A percentile compares a stretch with the other conserved stretches of the same genome.
phyloP scores from a whole-genome alignment of 2,113 vertebrate species.

The Lonchura striata region DNA sequence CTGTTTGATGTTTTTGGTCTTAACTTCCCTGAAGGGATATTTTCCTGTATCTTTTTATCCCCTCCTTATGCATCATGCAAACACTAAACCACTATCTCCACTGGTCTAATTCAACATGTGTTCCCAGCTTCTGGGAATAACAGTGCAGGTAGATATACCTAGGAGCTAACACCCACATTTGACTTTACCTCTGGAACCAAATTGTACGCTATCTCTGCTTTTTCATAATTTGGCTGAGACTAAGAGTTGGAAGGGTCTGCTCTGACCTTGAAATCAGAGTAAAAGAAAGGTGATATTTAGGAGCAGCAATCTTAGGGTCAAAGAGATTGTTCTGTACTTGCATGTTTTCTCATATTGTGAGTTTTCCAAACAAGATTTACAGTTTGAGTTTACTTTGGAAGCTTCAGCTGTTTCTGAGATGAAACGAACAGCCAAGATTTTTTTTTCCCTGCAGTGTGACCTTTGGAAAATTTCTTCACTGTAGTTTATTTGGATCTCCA shows the following conservation, averaged over 20 bases:
- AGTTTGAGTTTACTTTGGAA: slow-evolving; percentile 44
- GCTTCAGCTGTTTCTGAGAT: slow-evolving; percentile 34
- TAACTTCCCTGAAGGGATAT: neutral
- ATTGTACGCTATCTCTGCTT: neutral
- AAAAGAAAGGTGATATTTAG: slow-evolving; percentile 1
- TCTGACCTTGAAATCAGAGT: neutral
- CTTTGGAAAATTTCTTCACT: slow-evolving; percentile 43
- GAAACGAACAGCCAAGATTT: slow-evolving; percentile 4
- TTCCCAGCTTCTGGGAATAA: neutral
- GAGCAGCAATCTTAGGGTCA: neutral
- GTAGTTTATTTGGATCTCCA: neutral
- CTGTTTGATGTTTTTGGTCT: neutral
- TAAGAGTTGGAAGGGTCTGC: neutral
- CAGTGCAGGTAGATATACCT: neutral
- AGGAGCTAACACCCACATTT: neutral
- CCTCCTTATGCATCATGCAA: neutral
- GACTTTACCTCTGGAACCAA: neutral
- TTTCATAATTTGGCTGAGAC: neutral
- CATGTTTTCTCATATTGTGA: neutral
- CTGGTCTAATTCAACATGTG: neutral
- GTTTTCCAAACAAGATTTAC: slow-evolving; percentile 31
- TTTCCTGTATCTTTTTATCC: neutral
- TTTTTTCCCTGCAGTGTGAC: neutral
- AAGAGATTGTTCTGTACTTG: slow-evolving; percentile 2
- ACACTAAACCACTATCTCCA: neutral